Base-by-base conservation (phyloP, 1,140 invertebrate genomes). In the Diabrotica virgifera region DNA sequence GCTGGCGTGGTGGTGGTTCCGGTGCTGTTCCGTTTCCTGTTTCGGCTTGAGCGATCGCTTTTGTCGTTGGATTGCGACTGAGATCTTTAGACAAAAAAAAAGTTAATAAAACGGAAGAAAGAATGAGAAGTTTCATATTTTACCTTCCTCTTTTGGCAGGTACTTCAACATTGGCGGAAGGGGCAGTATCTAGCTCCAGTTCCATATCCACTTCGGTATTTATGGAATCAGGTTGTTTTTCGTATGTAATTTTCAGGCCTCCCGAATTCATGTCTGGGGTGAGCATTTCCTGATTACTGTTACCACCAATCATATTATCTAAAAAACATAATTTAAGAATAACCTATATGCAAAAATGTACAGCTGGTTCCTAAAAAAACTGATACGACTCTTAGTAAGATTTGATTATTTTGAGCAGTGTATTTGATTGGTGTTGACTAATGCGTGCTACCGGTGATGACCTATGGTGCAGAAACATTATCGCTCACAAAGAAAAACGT, bases 181-280 rank as follows among this genome's bases (percentile, higher is more conserved):
- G 70, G 2, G 67, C 53, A 13, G 63, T 65, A 35, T 68, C 67
- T 11, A 71, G 54, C 53, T 75, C 75, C 40, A 74, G 62, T 54
- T 77, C 75, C 70, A 74, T 72, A 58, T 72, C 71, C 4, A 73
- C 73, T 62, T 72, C 72, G 5, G 70, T 71, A 52, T 71, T 72
- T n/a, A 69, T 69, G 24, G 67, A 66, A 37, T 68, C 67, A 11
- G 67, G 55, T 70, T 83, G 82, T 69, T 83, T 83, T 67, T 83
- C 82, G 65, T 77, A 83, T 53, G 78, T 81, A 11, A 83, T 83
- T 73, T 82, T 83, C 57, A 83, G 65, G 54, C 78, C 78, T 6
- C 79, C 80, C 53, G 72, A 77, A 58, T 77, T 82, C 40, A 80
- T 80, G 65, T 78, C 76, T n/a, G 75, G 73, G 13, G 67, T 72